These are phyloP conservation scores for Proales similis DNA, from an alignment of 1,140 invertebrate genomes.

Conservation along the genomic window DNA sequence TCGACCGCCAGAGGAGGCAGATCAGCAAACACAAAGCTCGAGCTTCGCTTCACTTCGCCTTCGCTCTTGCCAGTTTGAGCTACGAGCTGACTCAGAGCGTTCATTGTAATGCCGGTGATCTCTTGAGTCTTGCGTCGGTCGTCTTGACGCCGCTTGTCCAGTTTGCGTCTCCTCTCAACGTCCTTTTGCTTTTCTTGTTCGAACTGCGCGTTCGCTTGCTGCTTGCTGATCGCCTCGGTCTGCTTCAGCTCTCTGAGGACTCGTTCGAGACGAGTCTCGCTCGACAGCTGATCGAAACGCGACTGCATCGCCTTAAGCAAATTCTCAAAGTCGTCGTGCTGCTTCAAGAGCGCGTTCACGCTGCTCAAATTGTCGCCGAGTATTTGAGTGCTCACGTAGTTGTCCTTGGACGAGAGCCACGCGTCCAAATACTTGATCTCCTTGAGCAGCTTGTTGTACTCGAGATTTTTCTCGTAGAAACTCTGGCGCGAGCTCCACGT, in stretches of 20 bases:
- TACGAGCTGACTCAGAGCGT: conserved; percentile 4
- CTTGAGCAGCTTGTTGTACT: conserved; percentile 32
- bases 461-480: conserved; percentile 32
- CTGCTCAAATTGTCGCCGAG: conserved; percentile 29
- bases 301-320: conserved; percentile 9
- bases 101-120: conserved; percentile 5
- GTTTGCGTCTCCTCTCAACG: conserved; percentile 26
- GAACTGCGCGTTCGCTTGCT: conserved; percentile 23
- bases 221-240: conserved; percentile 8
- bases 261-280: conserved; percentile 14
- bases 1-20: conserved; percentile 14
- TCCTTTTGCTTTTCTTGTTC: conserved; percentile 29
- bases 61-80: conserved; percentile 6
- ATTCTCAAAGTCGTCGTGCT: conserved; percentile 32
- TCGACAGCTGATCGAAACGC: conserved; percentile 8
- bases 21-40: too few relatives aligned
- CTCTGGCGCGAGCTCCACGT: conserved; percentile 20
- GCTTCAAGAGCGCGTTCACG: conserved; percentile 20
- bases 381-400: conserved; percentile 14
- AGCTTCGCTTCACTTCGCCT: conserved; percentile 12
- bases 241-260: conserved; percentile 22
- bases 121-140: conserved; percentile 29
- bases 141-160: conserved; percentile 30
- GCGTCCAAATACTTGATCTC: conserved; percentile 29
- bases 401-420: conserved; percentile 35